phyloP scores from a whole-genome alignment of 2,888 invertebrate species.

The Agonopterix subpropinquella region DNA sequence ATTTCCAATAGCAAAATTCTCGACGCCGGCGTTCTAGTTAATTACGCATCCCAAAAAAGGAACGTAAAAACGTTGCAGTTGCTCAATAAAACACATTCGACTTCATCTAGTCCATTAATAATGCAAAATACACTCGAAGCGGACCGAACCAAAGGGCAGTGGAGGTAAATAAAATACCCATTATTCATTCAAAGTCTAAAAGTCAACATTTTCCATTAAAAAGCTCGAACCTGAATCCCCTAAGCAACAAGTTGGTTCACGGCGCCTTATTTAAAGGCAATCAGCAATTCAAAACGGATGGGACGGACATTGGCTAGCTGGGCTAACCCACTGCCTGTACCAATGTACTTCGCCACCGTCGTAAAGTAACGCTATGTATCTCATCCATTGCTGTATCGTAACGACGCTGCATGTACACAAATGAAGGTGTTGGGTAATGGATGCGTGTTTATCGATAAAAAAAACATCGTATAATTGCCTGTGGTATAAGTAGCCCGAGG shows the following conservation, averaged over 20 bases:
- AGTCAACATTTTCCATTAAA: conserved; percentile 44
- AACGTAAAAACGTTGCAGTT: not conserved
- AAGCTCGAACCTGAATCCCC: conserved; percentile 26
- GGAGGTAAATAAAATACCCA: conserved; percentile 19
- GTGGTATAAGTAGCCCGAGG: conserved; percentile 4
- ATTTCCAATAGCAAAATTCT: not conserved
- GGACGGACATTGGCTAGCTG: conserved; percentile 26
- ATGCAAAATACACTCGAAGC: not conserved
- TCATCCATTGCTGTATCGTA: not conserved
- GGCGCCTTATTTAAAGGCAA: conserved; percentile 34
- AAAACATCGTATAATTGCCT: too few species aligned
- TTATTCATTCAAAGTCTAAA: conserved; percentile 35
- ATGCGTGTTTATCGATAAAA: too few species aligned
- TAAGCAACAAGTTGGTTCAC: conserved; percentile 39
- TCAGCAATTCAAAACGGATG: conserved; percentile 41
- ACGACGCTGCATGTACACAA: too few species aligned
- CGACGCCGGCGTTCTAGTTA: not conserved
- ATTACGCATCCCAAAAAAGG: too few species aligned
- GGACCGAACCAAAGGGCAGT: not conserved
- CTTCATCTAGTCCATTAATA: conserved; percentile 1
- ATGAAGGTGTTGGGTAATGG: too few species aligned
- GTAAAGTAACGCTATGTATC: not conserved
- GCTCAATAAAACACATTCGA: not conserved
- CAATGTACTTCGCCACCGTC: not conserved
- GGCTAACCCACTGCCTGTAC: not conserved